Conservation (phyloP, 2,797 vertebrate genomes). For the Pseudochirops cupreus region DNA sequence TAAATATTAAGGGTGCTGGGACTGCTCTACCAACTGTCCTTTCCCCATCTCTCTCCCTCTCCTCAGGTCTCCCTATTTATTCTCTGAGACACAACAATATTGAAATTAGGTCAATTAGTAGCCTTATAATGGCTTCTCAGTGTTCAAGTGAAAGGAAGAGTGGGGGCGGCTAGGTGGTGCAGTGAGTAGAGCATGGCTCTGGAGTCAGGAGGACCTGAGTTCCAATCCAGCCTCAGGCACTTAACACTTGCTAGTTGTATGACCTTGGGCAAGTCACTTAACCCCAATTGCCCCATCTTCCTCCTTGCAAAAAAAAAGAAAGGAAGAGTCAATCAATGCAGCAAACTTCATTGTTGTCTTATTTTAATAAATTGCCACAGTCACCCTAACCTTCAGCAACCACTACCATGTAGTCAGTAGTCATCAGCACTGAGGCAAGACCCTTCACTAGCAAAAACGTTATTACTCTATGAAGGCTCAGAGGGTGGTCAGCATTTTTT, state of each 20-base stretch:
- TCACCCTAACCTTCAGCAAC: too few species aligned
- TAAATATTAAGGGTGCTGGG: background rate
- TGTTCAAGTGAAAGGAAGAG: too few species aligned
- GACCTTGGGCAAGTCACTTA: too few species aligned
- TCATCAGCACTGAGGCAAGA: background rate
- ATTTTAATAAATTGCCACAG: background rate
- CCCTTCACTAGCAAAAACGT: background rate
- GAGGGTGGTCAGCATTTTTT: background rate
- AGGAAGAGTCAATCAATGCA: background rate
- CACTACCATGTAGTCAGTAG: background rate
- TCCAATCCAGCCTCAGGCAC: too few species aligned
- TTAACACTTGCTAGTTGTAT: too few species aligned
- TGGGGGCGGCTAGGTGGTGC: too few species aligned
- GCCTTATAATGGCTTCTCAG: background rate
- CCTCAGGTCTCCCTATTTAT: background rate
- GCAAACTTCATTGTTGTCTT: background rate
- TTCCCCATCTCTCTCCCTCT: background rate
- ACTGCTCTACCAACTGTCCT: background rate
- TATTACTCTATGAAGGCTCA: background rate
- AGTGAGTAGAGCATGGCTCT: too few species aligned
- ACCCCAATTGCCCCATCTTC: too few species aligned
- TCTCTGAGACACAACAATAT: background rate
- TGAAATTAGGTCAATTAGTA: background rate
- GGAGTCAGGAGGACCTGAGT: too few species aligned
- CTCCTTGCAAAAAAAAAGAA: background rate